These are phyloP conservation scores for Amiota mariae DNA, from an alignment of 2,888 invertebrate species.

Conservation along the genomic window DNA sequence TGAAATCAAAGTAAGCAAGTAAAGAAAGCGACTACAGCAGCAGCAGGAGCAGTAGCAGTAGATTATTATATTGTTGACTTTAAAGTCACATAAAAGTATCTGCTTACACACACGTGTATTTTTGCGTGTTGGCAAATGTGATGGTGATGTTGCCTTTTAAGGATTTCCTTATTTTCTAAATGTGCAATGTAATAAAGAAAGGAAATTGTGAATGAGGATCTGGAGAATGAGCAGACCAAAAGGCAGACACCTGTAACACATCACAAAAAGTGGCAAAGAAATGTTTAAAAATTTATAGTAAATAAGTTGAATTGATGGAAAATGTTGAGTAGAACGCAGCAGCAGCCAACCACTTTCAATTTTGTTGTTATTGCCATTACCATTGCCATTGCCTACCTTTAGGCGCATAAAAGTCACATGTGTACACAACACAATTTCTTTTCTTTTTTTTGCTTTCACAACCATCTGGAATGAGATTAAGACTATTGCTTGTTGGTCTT, in stretches of 20 bases:
- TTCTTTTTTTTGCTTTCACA: conserved; percentile 14
- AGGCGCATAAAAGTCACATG: conserved; percentile 25
- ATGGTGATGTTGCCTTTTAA: too few relatives aligned
- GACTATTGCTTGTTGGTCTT: neutral
- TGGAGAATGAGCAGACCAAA: too few relatives aligned
- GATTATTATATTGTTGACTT: conserved; percentile 49
- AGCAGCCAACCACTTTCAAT: neutral
- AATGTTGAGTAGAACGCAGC: neutral
- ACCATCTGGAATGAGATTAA: neutral
- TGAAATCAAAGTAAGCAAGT: conserved; percentile 3
- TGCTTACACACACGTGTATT: neutral
- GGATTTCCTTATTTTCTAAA: too few relatives aligned
- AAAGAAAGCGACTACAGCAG: conserved; percentile 32
- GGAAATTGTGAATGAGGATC: too few relatives aligned
- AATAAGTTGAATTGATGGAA: conserved; percentile 35
- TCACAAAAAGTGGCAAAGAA: neutral
- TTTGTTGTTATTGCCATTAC: too few relatives aligned
- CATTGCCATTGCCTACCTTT: conserved; percentile 17
- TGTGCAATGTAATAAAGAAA: too few relatives aligned
- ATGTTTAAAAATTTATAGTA: conserved; percentile 60
- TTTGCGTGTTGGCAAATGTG: neutral
- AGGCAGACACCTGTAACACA: conserved; percentile 48
- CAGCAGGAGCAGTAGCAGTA: conserved; percentile 31
- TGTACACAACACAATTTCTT: too few relatives aligned
- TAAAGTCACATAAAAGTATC: conserved; percentile 2